phyloP scores from a whole-genome alignment of 2,113 vertebrate species.

The Parus major region DNA sequence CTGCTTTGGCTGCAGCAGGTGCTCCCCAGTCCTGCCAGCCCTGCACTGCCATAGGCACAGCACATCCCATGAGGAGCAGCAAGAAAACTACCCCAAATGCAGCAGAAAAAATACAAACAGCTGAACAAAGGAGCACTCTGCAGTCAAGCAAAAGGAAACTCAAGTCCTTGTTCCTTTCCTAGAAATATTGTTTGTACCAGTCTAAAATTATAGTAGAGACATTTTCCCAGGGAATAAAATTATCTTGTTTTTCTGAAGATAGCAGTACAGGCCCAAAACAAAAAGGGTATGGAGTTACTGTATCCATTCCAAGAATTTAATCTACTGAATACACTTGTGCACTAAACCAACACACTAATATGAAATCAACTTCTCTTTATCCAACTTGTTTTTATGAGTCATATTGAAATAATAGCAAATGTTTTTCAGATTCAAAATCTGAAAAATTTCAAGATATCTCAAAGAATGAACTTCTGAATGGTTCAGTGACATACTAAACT shows the following conservation, averaged over 20 bases:
- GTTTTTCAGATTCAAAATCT: neutral
- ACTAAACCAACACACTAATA: neutral
- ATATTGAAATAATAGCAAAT: neutral
- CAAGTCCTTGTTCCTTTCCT: neutral
- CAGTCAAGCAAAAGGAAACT: neutral
- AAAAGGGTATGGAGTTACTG: neutral
- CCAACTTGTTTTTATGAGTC: neutral
- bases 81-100: neutral
- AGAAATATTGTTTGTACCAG: neutral
- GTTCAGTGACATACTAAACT: neutral
- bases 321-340: neutral
- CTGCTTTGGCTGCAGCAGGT: neutral
- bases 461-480: neutral
- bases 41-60: neutral
- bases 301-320: constrained; percentile 1
- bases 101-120: neutral
- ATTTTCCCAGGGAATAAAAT: constrained; percentile 5
- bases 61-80: neutral
- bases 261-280: neutral
- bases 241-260: neutral
- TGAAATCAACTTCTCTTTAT: neutral
- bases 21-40: neutral
- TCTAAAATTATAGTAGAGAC: neutral
- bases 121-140: neutral
- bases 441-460: neutral